Percentiles rank a stretch among this genome's conserved stretches.
Conservation (phyloP, 2,888 invertebrate genomes). For the Aquatica leii region DNA sequence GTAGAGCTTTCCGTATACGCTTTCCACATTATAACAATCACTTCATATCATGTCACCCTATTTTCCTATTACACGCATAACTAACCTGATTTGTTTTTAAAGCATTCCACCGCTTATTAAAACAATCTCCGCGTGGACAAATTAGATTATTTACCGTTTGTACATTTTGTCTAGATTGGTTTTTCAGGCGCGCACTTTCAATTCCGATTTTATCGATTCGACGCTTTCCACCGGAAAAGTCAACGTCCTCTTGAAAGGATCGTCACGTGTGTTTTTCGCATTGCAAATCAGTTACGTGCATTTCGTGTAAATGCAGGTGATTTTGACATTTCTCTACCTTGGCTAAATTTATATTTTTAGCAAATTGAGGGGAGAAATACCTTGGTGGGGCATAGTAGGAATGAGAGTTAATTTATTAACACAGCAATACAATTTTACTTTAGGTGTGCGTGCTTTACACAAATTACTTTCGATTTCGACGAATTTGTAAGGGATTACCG, state of each 20-base stretch:
- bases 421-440: constrained; percentile 19
- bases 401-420: constrained; percentile 33
- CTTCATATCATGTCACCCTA: constrained; percentile 24
- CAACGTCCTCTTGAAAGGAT: constrained; percentile 32
- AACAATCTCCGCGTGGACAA: constrained; percentile 30
- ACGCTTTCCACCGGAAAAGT: constrained; percentile 32
- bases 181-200: constrained; percentile 28
- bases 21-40: constrained; percentile 26
- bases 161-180: constrained; percentile 17
- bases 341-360: constrained; percentile 6
- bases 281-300: constrained; percentile 12
- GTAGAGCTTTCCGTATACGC: constrained; percentile 22
- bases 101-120: constrained; percentile 33
- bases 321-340: constrained; percentile 5
- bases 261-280: constrained; percentile 26
- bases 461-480: constrained; percentile 28
- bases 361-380: neutral
- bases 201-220: constrained; percentile 32
- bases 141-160: constrained; percentile 33
- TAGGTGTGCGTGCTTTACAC: constrained; percentile 26
- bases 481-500: constrained; percentile 27
- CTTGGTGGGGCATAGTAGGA: neutral
- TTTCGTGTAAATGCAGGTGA: constrained; percentile 7
- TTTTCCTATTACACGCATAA: constrained; percentile 21
- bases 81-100: constrained; percentile 23